Evolutionary conservation across 37 sponge, comb jelly and placozoan species (phyloP).

Genomic region (Dysidea cf. avara): DNA sequence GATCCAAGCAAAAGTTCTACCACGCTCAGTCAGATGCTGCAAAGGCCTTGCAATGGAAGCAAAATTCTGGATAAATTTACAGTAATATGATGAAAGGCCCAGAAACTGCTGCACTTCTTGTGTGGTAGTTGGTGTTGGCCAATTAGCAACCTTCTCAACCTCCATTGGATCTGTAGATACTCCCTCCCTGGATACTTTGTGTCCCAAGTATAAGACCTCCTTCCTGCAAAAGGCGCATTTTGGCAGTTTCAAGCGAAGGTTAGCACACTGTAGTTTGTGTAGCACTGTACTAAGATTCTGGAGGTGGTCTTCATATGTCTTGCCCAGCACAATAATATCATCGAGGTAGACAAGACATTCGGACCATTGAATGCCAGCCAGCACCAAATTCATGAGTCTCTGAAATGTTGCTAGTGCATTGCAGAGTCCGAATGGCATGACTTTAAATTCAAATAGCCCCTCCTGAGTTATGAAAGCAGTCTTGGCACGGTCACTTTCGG

Average conservation of each 20-base stretch:
- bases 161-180: constrained; percentile 27
- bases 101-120: not conserved
- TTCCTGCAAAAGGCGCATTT: constrained; percentile 2
- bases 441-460: constrained; percentile 25
- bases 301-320: constrained; percentile 10
- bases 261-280: not conserved
- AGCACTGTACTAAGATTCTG: not conserved
- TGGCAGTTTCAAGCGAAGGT: constrained; percentile 11
- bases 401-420: no score
- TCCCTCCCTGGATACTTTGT: constrained; percentile 7
- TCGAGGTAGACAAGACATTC: constrained; percentile 23
- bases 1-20: not conserved
- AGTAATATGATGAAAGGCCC: constrained; percentile 10
- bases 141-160: not conserved
- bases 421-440: no score
- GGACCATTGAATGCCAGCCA: constrained; percentile 21
- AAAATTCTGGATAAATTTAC: constrained; percentile 14
- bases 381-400: constrained; percentile 26
- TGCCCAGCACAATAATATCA: constrained; percentile 7
- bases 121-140: constrained; percentile 8
- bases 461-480: constrained; percentile 29
- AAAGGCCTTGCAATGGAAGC: constrained; percentile 17
- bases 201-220: constrained; percentile 15
- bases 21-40: constrained; percentile 1
- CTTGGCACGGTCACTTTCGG: constrained; percentile 13